Conservation (phyloP, 2,113 vertebrate genomes). For the Rissa tridactyla region DNA sequence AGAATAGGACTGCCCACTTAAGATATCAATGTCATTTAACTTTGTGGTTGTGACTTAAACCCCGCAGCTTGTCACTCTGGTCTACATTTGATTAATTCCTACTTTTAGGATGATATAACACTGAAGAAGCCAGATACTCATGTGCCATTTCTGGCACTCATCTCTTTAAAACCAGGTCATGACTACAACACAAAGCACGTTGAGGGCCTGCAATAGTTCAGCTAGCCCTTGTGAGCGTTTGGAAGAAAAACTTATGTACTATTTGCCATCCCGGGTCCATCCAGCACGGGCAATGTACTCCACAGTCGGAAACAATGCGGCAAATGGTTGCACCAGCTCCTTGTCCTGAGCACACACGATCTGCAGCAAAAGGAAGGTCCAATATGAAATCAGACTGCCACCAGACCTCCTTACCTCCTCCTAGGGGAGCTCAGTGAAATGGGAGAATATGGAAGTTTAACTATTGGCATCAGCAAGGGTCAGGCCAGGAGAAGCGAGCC, state of each 20-base stretch:
- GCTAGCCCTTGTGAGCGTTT: neutral
- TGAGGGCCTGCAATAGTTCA: neutral
- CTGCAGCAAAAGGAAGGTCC: slow-evolving; percentile 61
- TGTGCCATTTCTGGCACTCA: neutral
- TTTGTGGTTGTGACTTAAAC: neutral
- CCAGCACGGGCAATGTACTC: slow-evolving; percentile 95
- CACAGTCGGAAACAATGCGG: slow-evolving; percentile 83
- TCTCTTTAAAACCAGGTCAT: neutral
- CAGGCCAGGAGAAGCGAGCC: neutral
- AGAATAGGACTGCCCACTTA: neutral
- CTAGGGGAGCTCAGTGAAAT: neutral
- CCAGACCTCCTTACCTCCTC: neutral
- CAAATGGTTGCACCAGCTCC: slow-evolving; percentile 88
- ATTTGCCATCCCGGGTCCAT: slow-evolving; percentile 94
- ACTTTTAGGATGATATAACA: neutral
- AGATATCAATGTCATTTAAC: neutral
- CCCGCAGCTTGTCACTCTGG: neutral
- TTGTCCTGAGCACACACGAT: slow-evolving; percentile 86
- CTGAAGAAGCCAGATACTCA: neutral
- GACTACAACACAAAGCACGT: neutral
- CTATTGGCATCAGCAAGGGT: neutral
- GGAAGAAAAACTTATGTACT: slow-evolving; percentile 72
- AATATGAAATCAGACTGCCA: neutral
- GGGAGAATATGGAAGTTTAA: neutral
- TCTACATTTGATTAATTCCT: neutral